Conservation (phyloP, 2,113 vertebrate genomes). For the Lepus americanus region DNA sequence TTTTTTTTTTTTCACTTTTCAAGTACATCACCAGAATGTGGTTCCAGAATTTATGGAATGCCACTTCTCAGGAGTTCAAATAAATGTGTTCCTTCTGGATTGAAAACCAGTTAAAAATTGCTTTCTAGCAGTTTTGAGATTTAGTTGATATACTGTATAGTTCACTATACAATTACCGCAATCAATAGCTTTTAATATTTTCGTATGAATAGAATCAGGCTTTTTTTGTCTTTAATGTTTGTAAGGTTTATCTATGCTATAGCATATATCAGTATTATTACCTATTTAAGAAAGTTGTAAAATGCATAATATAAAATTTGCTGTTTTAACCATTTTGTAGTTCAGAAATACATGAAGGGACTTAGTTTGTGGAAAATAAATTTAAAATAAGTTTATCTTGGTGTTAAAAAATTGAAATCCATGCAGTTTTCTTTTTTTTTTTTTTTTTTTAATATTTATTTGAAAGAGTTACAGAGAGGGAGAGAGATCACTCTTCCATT, state of each 20-base stretch:
- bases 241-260: slow-evolving; percentile 28
- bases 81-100: not conserved
- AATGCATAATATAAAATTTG: too few species aligned
- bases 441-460: too few species aligned
- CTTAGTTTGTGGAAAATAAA: too few species aligned
- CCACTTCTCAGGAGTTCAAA: slow-evolving; percentile 5
- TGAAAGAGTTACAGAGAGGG: too few species aligned
- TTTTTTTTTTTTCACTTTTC: slow-evolving; percentile 17
- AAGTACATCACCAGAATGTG: not conserved
- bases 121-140: not conserved
- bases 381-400: too few species aligned
- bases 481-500: too few species aligned
- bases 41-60: not conserved
- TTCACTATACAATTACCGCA: not conserved
- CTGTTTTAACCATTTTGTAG: slow-evolving; percentile 1
- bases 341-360: too few species aligned
- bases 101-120: slow-evolving; percentile 38
- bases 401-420: too few species aligned
- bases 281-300: too few species aligned
- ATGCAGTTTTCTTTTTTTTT: too few species aligned
- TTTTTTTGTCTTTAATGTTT: slow-evolving; percentile 38
- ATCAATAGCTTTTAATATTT: slow-evolving; percentile 14
- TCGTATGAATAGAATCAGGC: slow-evolving; percentile 3
- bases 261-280: not conserved
- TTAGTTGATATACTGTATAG: not conserved